Conservation (phyloP, 1,140 invertebrate genomes). For the Portunus trituberculatus region DNA sequence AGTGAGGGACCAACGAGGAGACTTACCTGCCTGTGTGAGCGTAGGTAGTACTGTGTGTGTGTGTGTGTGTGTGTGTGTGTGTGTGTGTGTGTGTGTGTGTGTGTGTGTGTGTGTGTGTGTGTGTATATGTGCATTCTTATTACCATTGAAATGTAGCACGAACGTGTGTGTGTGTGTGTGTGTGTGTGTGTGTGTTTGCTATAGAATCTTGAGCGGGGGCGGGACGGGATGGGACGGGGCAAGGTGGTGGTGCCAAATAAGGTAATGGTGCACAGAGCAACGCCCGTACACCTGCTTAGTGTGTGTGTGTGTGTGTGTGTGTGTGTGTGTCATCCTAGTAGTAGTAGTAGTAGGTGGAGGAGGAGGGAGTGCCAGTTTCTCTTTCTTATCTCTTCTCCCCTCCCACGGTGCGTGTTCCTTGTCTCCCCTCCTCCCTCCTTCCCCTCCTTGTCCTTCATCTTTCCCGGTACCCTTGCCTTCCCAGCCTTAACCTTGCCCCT, state of each 20-base stretch:
- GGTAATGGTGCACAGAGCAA: not conserved
- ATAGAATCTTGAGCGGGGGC: not conserved
- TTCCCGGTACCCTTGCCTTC: too few relatives aligned
- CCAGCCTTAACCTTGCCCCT: too few relatives aligned
- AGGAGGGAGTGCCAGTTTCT: too few relatives aligned
- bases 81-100: slow-evolving; percentile 42
- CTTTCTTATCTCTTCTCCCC: too few relatives aligned
- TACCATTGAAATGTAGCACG: not conserved
- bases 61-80: slow-evolving; percentile 41
- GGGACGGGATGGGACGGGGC: not conserved
- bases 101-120: slow-evolving; percentile 31
- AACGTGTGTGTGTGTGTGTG: slow-evolving; percentile 4
- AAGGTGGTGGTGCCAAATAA: not conserved
- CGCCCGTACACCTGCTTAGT: not conserved
- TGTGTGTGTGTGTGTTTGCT: not conserved
- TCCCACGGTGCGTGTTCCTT: too few relatives aligned
- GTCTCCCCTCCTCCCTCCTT: too few relatives aligned
- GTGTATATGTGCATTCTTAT: slow-evolving; percentile 3
- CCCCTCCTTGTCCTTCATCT: too few relatives aligned
- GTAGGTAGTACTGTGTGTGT: not conserved
- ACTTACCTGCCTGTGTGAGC: not conserved
- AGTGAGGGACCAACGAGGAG: not conserved
- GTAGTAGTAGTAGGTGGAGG: too few relatives aligned
- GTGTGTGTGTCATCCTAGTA: not conserved
- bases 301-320: not conserved